phyloP scores from a whole-genome alignment of 2,888 invertebrate species.

The Calliphora vomitoria region DNA sequence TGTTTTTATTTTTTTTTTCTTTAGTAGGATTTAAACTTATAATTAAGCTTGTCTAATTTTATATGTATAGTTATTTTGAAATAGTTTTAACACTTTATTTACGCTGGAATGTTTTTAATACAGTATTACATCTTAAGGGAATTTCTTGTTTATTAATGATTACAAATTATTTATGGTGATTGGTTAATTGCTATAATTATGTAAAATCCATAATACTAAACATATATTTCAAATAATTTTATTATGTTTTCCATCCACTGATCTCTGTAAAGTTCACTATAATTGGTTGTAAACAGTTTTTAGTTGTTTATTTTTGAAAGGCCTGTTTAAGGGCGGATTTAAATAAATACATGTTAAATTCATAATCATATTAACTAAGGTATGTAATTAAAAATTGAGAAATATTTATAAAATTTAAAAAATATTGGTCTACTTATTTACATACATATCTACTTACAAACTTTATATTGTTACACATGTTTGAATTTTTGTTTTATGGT shows the following conservation, averaged over 20 bases:
- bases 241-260: not conserved
- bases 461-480: no score
- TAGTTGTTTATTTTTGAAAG: not conserved
- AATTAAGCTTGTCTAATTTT: slow-evolving; percentile 25
- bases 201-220: not conserved
- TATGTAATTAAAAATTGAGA: not conserved
- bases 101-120: not conserved
- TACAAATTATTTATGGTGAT: not conserved
- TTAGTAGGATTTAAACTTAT: not conserved
- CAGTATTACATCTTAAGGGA: not conserved
- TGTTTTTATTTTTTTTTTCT: not conserved
- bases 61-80: not conserved
- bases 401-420: not conserved
- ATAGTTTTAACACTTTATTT: slow-evolving; percentile 34
- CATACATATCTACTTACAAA: no score
- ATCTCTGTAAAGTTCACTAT: not conserved
- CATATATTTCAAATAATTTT: slow-evolving; percentile 1
- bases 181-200: slow-evolving; percentile 24
- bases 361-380: not conserved
- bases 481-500: no score
- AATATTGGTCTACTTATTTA: not conserved
- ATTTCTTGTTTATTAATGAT: not conserved
- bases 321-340: not conserved
- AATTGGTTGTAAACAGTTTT: not conserved
- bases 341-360: not conserved